These are phyloP conservation scores for Cydia fagiglandana DNA, from an alignment of 1,140 invertebrate species.

Conservation along the genomic window DNA sequence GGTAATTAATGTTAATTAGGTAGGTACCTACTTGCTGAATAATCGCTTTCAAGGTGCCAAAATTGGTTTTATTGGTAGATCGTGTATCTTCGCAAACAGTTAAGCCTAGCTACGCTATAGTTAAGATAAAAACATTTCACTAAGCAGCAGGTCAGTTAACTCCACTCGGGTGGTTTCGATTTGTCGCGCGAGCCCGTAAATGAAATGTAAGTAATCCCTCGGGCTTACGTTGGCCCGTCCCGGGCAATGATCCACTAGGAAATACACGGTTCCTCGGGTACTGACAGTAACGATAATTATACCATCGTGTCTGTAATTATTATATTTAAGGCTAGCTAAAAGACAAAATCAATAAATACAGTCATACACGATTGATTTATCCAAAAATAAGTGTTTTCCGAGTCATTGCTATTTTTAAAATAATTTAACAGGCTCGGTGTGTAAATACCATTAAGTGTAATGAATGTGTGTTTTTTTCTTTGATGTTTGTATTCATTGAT, in stretches of 20 bases:
- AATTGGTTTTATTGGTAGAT: too few relatives aligned
- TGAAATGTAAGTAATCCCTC: slow-evolving; percentile 4
- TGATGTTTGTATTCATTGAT: background rate
- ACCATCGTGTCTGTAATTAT: background rate
- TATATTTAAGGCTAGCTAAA: background rate
- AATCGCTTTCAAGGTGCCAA: too few relatives aligned
- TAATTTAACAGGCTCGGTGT: too few relatives aligned
- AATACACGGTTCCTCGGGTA: background rate
- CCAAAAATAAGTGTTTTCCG: too few relatives aligned
- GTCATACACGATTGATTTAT: too few relatives aligned
- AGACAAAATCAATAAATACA: too few relatives aligned
- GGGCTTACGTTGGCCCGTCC: background rate
- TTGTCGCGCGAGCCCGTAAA: background rate
- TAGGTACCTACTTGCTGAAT: too few relatives aligned
- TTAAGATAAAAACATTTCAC: background rate
- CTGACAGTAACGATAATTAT: background rate
- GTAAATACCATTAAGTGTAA: too few relatives aligned
- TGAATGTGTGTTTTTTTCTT: background rate
- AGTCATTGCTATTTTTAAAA: too few relatives aligned
- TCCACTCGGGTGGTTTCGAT: background rate
- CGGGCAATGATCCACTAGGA: background rate
- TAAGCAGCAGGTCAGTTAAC: background rate
- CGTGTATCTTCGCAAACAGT: too few relatives aligned
- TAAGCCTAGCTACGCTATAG: background rate
- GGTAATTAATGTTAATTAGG: too few relatives aligned